These are phyloP conservation scores for Megatriorchis doriae DNA, from an alignment of 2,113 vertebrate genomes.

Conservation along the genomic window DNA sequence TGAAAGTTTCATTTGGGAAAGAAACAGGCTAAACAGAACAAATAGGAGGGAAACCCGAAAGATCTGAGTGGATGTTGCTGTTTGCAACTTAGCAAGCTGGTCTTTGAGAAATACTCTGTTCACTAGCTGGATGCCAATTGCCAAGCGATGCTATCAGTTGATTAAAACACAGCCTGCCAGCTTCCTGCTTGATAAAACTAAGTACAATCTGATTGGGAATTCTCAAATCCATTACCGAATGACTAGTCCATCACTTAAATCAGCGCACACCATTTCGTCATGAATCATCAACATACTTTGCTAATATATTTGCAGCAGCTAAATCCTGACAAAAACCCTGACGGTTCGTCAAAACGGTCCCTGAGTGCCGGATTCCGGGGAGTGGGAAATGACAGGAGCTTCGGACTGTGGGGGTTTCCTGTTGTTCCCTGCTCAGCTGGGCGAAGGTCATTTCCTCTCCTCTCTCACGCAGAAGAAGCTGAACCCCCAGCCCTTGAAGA, in stretches of 20 bases:
- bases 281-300: not conserved
- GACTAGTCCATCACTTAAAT: slow-evolving; percentile 40
- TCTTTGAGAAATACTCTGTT: slow-evolving; percentile 32
- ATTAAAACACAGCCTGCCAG: slow-evolving; percentile 77
- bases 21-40: not conserved
- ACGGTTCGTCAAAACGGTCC: not conserved
- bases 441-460: slow-evolving; percentile 58
- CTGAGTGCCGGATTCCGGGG: not conserved
- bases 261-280: not conserved
- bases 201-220: slow-evolving; percentile 36
- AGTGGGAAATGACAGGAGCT: slow-evolving; percentile 2
- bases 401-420: slow-evolving; percentile 7
- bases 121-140: slow-evolving; percentile 54
- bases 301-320: not conserved
- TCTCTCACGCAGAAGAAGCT: slow-evolving; percentile 13
- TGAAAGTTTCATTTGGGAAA: not conserved
- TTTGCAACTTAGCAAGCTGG: not conserved
- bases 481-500: not conserved
- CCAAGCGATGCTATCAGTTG: slow-evolving; percentile 76
- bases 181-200: slow-evolving; percentile 68
- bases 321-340: not conserved
- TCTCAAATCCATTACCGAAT: slow-evolving; percentile 52
- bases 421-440: slow-evolving; percentile 44
- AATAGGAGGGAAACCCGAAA: not conserved
- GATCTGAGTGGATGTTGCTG: not conserved